These are phyloP conservation scores for Microplitis manilae DNA, from an alignment of 2,888 invertebrate species.

Conservation along the genomic window DNA sequence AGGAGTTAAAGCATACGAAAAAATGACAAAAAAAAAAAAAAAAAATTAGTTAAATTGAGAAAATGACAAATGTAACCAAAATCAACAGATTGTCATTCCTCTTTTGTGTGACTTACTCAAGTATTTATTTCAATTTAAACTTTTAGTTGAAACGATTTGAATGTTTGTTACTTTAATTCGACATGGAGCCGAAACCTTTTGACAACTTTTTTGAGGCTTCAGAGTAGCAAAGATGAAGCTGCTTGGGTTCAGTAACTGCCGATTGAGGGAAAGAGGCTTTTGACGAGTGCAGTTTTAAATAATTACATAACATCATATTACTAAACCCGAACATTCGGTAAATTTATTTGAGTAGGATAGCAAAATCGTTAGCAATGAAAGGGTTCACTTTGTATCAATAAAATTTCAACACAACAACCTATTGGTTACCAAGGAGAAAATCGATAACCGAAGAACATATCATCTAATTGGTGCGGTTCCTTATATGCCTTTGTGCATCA, in stretches of 20 bases:
- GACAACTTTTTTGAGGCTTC: background rate
- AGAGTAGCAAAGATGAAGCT: background rate
- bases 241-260: no score
- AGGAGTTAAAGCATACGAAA: background rate
- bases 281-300: no score
- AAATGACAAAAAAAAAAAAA: background rate
- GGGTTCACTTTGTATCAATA: constrained; percentile 12
- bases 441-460: background rate
- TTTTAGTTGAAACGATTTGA: background rate
- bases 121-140: background rate
- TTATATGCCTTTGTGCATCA: background rate
- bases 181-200: no score
- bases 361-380: background rate
- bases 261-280: no score
- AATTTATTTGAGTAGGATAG: no score
- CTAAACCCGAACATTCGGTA: no score
- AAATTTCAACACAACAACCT: background rate
- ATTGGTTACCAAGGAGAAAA: constrained; percentile 3
- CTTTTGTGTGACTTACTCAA: background rate
- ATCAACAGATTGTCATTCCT: constrained; percentile 12
- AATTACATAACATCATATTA: no score
- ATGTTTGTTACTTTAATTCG: background rate
- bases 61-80: background rate
- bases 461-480: background rate
- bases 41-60: background rate